A percentile compares a stretch with the other conserved stretches of the same genome.
These are phyloP conservation scores for Lithophane ornitopus DNA, from an alignment of 2,888 invertebrate species.

Conservation along the genomic window DNA sequence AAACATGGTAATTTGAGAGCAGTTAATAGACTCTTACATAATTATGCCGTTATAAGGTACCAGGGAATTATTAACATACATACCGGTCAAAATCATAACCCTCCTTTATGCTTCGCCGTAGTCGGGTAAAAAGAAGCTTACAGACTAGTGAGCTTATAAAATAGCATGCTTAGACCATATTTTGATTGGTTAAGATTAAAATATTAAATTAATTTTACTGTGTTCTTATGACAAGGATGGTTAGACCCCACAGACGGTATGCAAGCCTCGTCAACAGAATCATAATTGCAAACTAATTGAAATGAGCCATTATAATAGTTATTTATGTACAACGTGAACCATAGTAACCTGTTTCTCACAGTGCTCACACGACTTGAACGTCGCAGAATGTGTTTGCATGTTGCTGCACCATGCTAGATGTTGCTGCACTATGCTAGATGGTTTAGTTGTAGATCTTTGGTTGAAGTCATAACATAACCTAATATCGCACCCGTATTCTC, in stretches of 20 bases:
- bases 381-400: constrained; percentile 29
- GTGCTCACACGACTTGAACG: constrained; percentile 38
- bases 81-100: too few species aligned
- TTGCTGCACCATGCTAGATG: constrained; percentile 52
- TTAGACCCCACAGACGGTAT: constrained; percentile 12
- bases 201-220: too few species aligned
- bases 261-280: constrained; percentile 27
- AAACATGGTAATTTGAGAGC: too few species aligned
- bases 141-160: not conserved
- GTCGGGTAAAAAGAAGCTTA: not conserved
- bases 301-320: constrained; percentile 46
- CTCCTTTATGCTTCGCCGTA: too few species aligned
- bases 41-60: too few species aligned
- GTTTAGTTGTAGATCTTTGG: not conserved
- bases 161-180: too few species aligned
- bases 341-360: constrained; percentile 59
- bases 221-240: constrained; percentile 3
- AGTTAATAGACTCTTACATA: too few species aligned
- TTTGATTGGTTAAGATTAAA: not conserved
- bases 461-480: not conserved
- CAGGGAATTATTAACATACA: too few species aligned
- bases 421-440: constrained; percentile 50
- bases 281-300: constrained; percentile 51
- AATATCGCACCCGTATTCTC: too few species aligned
- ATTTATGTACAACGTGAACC: constrained; percentile 49